Base-by-base conservation (phyloP, 2,113 vertebrate genomes). In the Henicopernis longicauda region DNA sequence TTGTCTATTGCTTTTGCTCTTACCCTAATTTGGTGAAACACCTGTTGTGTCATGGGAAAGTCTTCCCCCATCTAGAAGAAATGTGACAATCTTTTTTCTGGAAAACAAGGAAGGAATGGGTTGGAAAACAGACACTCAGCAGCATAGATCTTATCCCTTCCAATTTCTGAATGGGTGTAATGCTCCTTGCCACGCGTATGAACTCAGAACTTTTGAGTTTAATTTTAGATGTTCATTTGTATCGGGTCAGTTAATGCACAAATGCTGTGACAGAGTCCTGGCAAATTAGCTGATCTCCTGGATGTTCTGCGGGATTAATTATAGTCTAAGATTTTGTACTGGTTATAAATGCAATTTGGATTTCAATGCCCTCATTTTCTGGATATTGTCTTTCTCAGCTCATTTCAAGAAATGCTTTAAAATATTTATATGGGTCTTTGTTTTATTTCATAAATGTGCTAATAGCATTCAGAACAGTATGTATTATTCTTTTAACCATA, bases 21-120 rank as follows among this genome's bases (percentile, higher is more conserved):
- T 15, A 17, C 25, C 58, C 66, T 25, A 1, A 54, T 66, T 65
- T 78, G 16, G n/a, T 2, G 6, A 15, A 83, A 52, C 76, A 72
- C 69, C 59, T 93, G 76, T 11, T 4, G 22, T 0, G 16, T 40
- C 44, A 73, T 4, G 5, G 12, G 25, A 25, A 69, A 29, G 8
- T 9, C 67, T 70, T 66, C 58, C 67, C 0, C 0, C 0, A 21
- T 23, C 42, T 6, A 34, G 18, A 47, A 59, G 25, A 27, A 84
- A 78, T 0, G 3, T 69, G 31, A 44, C 5, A 3, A 8, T 22
- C 61, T 65, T 71, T 57, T 29, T 63, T 38, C 34, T 10, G 74
- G 58, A 81, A 95, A 82, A 58, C 5, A 10, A 21, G 13, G 59
- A 20, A 73, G 25, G 67, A 70, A 77, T 1, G 34, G 8, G 19